These are phyloP conservation scores for Myxocyprinus asiaticus DNA, from an alignment of 2,113 vertebrate genomes.

Conservation along the genomic window DNA sequence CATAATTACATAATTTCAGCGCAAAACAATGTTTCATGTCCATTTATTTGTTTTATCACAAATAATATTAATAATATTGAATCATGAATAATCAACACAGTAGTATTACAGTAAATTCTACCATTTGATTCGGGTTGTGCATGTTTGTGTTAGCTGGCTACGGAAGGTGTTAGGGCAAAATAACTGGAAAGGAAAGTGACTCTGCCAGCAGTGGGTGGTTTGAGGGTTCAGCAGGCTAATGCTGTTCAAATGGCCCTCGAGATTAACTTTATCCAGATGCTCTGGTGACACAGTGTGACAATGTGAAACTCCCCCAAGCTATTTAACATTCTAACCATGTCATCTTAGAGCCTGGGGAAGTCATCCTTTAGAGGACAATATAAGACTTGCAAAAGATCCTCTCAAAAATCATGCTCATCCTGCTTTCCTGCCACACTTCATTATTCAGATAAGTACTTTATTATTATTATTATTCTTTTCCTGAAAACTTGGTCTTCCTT, in stretches of 20 bases:
- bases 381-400: slow-evolving; percentile 17
- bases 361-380: slow-evolving; percentile 35
- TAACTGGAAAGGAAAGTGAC: background rate
- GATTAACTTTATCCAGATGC: slow-evolving; percentile 39
- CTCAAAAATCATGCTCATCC: slow-evolving; percentile 19
- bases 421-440: slow-evolving; percentile 15
- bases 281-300: slow-evolving; percentile 8
- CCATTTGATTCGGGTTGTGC: background rate
- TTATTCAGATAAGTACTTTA: background rate
- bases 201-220: background rate
- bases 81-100: too few species aligned
- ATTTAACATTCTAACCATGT: slow-evolving; percentile 29
- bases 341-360: background rate
- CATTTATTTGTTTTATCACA: too few species aligned
- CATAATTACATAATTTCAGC: too few species aligned
- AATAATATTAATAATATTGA: too few species aligned
- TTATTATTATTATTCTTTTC: too few species aligned
- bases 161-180: background rate
- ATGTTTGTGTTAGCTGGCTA: background rate
- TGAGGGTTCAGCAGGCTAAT: slow-evolving; percentile 11
- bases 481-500: too few species aligned
- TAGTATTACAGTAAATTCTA: background rate
- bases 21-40: too few species aligned
- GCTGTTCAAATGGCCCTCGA: slow-evolving; percentile 29
- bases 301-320: slow-evolving; percentile 31